Percentiles rank a stretch among this genome's conserved stretches.
Evolutionary conservation across 2,797 vertebrate species (phyloP).

Genomic region (Gymnodraco acuticeps): DNA sequence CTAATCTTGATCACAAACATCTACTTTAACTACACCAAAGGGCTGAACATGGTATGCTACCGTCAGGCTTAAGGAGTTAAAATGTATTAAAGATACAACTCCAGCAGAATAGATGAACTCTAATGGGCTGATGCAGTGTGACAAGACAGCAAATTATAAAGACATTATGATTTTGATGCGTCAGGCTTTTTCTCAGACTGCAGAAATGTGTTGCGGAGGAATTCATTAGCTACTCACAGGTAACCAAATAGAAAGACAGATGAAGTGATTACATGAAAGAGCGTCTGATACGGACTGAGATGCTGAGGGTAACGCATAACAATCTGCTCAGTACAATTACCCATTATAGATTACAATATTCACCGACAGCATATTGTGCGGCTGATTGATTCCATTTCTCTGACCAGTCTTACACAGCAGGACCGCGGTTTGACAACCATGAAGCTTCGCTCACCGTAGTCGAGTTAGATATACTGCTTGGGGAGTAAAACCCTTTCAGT

Average conservation of each 20-base stretch:
- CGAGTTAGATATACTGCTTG: background rate
- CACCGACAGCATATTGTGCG: background rate
- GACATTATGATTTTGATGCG: constrained; percentile 7
- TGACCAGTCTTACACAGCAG: background rate
- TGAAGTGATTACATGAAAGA: background rate
- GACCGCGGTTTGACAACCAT: background rate
- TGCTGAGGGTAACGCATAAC: background rate
- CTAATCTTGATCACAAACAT: too few species aligned
- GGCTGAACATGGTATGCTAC: too few species aligned
- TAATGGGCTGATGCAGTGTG: background rate
- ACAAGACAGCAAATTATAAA: background rate
- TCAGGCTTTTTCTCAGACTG: constrained; percentile 7
- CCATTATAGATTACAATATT: background rate
- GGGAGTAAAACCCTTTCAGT: background rate
- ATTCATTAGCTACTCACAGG: background rate
- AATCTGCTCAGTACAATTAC: constrained; percentile 6
- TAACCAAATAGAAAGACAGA: background rate
- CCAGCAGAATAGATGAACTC: background rate
- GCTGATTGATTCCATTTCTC: background rate
- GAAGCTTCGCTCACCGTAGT: background rate
- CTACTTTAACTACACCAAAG: too few species aligned
- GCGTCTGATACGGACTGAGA: background rate
- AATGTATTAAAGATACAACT: background rate
- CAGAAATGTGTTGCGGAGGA: background rate
- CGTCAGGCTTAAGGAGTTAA: background rate